Base-by-base conservation (phyloP, 2,797 vertebrate species). In the Lutjanus campechanus region DNA sequence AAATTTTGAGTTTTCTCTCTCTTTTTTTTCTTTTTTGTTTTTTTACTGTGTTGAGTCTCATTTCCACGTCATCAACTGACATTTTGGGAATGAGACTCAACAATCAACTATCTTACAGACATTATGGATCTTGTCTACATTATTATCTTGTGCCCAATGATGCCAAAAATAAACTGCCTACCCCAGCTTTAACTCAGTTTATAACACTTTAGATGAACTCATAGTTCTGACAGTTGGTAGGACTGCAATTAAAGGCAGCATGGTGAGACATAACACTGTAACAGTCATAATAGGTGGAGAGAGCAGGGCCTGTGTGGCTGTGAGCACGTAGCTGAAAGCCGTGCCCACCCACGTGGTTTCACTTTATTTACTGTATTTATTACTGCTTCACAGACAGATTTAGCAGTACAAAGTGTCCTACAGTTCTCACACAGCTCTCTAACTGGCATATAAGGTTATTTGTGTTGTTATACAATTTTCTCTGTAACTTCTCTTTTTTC, bases 251-350 rank as follows among this genome's bases (percentile, higher is more conserved):
- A 75, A 69, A 71, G 56, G 43, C 46, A 65, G 47, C 50, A 54
- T 43, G 11, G 44, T 36, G 44, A 73, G 51, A 56, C 22, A 10
- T 59, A 54, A 46, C 17, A 47, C 43, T 76, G 44, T 69, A 43
- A 54, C 8, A 76, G 3, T 69, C 2, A 0, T 44, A 22, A 55
- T 20, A 63, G 49, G 49, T 65, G 77, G 54, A 43, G 19, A 43
- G 47, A 81, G 69, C 73, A 68, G 56, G 25, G 76, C 44, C 29
- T 86, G 72, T 74, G 66, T 92, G 92, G 22, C 72, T 84, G 25
- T 63, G 46, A 82, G 84, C 91, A 94, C 92, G 91, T 93, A 94
- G 89, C 81, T 69, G 11, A 53, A 67, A 79, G 65, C 70, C 50
- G 0, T 65, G 41, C 72, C 68, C 56, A 20, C 68, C 60, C 88